These are phyloP conservation scores for Pteruthius melanotis DNA, from an alignment of 2,113 vertebrate genomes.

Conservation along the genomic window DNA sequence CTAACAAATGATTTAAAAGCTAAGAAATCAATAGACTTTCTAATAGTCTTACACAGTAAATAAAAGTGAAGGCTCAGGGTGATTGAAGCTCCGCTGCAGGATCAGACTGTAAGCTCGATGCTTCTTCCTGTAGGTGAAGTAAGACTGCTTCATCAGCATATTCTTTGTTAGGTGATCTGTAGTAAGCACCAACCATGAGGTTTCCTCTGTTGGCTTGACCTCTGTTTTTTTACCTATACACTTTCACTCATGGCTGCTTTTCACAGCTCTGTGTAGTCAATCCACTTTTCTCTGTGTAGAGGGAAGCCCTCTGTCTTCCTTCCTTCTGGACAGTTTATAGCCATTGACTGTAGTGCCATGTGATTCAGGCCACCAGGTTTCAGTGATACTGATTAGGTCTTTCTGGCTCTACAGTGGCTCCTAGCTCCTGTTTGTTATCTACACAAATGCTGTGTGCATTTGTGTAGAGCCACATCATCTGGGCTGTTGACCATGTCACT, in stretches of 20 bases:
- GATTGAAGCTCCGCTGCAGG: not conserved
- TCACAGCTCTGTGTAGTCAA: not conserved
- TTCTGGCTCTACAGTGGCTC: not conserved
- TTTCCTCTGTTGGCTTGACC: not conserved
- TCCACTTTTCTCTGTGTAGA: not conserved
- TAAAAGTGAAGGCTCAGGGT: not conserved
- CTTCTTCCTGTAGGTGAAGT: not conserved
- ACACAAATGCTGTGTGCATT: not conserved
- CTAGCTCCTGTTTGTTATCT: not conserved
- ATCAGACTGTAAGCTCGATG: not conserved
- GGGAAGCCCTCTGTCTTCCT: accelerated
- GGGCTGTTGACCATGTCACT: not conserved
- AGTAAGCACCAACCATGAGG: not conserved
- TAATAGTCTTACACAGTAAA: not conserved
- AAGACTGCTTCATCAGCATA: not conserved
- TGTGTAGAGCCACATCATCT: not conserved
- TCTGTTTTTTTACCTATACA: not conserved
- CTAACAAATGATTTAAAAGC: not conserved
- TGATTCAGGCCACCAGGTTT: not conserved
- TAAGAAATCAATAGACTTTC: not conserved
- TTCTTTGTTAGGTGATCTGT: not conserved
- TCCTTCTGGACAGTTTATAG: not conserved
- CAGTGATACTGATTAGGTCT: not conserved
- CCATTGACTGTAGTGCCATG: not conserved
- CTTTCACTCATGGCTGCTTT: not conserved